These are phyloP conservation scores for Phodopus roborovskii DNA, from an alignment of 2,113 vertebrate genomes.

Conservation along the genomic window DNA sequence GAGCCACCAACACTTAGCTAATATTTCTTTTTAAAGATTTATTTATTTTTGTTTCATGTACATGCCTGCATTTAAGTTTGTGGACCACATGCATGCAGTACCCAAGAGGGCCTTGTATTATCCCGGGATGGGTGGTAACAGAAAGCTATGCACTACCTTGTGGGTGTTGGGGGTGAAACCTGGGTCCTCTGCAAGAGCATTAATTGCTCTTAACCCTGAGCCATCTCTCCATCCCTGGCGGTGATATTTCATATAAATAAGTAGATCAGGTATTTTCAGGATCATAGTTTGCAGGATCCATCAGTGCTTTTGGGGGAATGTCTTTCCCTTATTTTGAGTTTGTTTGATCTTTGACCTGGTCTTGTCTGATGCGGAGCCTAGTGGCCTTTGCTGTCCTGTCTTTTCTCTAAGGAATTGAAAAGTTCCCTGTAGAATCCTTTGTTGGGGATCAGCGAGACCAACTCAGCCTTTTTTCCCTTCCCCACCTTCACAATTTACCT, in stretches of 20 bases:
- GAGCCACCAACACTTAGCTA: accelerated
- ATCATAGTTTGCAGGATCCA: background rate
- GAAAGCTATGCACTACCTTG: background rate
- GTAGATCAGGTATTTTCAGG: background rate
- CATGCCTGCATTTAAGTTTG: background rate
- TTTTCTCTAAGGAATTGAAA: background rate
- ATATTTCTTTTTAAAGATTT: background rate
- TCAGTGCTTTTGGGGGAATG: background rate
- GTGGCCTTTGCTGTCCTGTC: background rate
- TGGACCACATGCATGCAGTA: background rate
- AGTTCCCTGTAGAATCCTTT: background rate
- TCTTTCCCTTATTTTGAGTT: background rate
- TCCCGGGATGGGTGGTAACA: background rate
- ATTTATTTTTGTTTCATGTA: background rate
- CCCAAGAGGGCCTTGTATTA: background rate
- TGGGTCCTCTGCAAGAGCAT: background rate
- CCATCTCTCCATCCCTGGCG: background rate
- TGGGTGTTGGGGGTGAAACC: background rate
- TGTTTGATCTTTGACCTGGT: background rate
- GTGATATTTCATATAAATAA: accelerated
- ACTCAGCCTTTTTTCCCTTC: accelerated
- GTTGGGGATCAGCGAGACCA: background rate
- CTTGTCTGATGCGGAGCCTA: background rate
- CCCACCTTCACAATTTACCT: background rate
- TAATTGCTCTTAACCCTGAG: background rate